Evolutionary conservation across 2,113 vertebrate species (phyloP).

Genomic region (Cyanocitta stelleri): DNA sequence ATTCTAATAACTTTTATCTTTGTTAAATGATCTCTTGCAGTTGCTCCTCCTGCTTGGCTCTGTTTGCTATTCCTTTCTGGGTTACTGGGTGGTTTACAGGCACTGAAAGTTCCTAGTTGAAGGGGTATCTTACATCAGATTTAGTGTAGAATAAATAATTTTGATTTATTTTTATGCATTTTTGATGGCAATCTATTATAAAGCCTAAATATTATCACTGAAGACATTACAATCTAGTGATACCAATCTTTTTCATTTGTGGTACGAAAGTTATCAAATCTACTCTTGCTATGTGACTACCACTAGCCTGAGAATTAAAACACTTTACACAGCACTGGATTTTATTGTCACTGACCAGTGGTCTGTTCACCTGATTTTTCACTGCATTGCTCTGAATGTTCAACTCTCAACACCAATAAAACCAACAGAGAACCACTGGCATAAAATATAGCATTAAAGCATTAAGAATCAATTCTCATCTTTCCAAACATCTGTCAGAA

Average conservation of each 20-base stretch:
- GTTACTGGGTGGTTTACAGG: background rate
- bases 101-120: background rate
- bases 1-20: background rate
- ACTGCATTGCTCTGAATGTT: background rate
- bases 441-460: background rate
- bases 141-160: background rate
- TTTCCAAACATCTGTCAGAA: background rate
- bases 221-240: background rate
- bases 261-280: background rate
- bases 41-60: background rate
- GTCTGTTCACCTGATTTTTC: background rate
- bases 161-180: background rate
- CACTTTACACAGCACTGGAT: background rate
- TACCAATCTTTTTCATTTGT: background rate
- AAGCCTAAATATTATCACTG: background rate
- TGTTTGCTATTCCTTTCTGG: background rate
- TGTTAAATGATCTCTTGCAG: background rate
- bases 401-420: background rate
- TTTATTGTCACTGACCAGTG: background rate
- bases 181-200: background rate
- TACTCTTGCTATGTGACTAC: background rate
- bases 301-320: background rate
- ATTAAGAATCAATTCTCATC: background rate
- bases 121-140: background rate
- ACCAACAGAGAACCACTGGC: background rate